Conservation (phyloP, 2,888 invertebrate genomes). For the Drosophila colorata region DNA sequence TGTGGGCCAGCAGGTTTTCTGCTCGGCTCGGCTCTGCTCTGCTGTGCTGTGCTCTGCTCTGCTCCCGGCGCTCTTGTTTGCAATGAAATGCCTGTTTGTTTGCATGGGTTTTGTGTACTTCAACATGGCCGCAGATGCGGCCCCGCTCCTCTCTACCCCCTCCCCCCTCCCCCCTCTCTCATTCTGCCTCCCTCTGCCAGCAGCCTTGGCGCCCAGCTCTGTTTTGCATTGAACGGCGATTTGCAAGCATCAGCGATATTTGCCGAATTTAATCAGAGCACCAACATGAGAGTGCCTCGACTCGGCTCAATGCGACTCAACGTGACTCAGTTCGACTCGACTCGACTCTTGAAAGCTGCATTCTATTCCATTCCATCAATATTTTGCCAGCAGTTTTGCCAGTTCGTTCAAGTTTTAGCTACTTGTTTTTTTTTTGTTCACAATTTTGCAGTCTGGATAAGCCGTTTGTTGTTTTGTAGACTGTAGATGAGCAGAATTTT, state of each 20-base stretch:
- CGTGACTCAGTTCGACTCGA: constrained; percentile 21
- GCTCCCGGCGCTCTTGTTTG: constrained; percentile 57
- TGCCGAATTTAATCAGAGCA: constrained; percentile 77
- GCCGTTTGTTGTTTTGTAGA: constrained; percentile 6
- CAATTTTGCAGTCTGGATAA: constrained; percentile 1
- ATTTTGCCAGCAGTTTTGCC: constrained; percentile 19
- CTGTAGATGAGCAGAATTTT: no score
- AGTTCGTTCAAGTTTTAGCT: constrained; percentile 1
- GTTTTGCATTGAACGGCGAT: constrained; percentile 68
- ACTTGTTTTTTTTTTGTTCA: background rate
- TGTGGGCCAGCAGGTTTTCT: constrained; percentile 3
- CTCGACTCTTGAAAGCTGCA: constrained; percentile 31
- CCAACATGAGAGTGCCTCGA: constrained; percentile 55
- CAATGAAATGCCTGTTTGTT: constrained; percentile 78
- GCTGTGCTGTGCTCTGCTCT: constrained; percentile 20
- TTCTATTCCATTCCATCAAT: constrained; percentile 28
- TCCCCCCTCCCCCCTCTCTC: background rate
- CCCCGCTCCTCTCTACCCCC: no score
- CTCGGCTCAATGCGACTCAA: constrained; percentile 8
- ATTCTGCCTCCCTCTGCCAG: background rate
- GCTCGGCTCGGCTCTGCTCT: constrained; percentile 1
- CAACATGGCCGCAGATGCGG: constrained; percentile 62
- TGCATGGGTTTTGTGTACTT: constrained; percentile 77
- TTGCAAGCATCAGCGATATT: constrained; percentile 78
- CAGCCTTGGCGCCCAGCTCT: constrained; percentile 32